Evolutionary conservation across 1,140 invertebrate species (phyloP).

Genomic region (Nymphalis io): DNA sequence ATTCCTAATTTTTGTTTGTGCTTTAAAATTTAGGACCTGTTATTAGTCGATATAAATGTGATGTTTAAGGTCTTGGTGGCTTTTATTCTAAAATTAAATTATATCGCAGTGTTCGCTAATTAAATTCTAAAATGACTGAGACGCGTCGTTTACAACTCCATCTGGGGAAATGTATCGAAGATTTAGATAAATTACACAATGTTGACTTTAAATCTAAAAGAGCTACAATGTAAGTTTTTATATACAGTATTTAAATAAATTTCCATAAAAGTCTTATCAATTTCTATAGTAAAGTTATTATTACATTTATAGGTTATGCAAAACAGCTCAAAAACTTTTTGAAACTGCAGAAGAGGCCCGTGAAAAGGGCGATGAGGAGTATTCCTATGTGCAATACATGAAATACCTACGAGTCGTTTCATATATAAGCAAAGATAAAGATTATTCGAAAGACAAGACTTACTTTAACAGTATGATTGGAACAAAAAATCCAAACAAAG

Average conservation of each 20-base stretch:
- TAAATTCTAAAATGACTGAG: constrained; percentile 69
- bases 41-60: constrained; percentile 64
- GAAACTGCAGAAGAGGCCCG: constrained; percentile 80
- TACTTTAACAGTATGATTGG: constrained; percentile 82
- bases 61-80: constrained; percentile 45
- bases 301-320: constrained; percentile 71
- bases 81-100: constrained; percentile 31
- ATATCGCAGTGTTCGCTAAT: constrained; percentile 9
- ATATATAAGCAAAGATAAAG: constrained; percentile 80
- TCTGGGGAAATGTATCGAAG: constrained; percentile 78
- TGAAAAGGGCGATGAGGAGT: constrained; percentile 84
- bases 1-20: constrained; percentile 66
- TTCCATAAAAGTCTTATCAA: not conserved
- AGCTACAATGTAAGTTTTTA: constrained; percentile 75
- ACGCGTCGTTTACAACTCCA: constrained; percentile 78
- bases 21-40: constrained; percentile 56
- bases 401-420: constrained; percentile 84
- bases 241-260: not conserved
- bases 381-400: constrained; percentile 86
- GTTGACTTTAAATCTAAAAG: constrained; percentile 78
- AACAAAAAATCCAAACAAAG: constrained; percentile 79
- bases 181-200: constrained; percentile 78
- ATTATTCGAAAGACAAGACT: constrained; percentile 81
- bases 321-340: constrained; percentile 82
- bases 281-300: constrained; percentile 4